Evolutionary conservation across 2,113 vertebrate species (phyloP), one percentile per base, ranked within the genome.

Genomic region (Aix galericulata): DNA sequence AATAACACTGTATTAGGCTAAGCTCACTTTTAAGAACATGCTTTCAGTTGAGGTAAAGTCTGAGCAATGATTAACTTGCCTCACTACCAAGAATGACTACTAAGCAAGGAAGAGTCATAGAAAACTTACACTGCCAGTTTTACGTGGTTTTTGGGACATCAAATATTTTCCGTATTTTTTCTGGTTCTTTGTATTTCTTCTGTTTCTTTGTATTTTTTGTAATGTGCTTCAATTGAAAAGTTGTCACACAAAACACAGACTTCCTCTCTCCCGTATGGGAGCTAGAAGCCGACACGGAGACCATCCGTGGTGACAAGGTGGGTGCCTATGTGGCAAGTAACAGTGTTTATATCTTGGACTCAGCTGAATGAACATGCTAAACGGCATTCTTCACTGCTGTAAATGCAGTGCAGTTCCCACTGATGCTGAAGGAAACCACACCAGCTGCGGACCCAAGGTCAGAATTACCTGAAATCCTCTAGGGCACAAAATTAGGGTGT

Each of bases 391-490:
- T 82, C 44, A 26, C 31, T 9, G 4, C 8, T 44, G 17, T 73
- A 82, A 78, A 69, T 25, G 21, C 50, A 58, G 46, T 40, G 36
- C 34, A 50, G 4, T 27, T 88, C 36, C 40, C 50, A 46, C 27
- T 50, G 78, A 34, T 36, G n/a, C 59, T 74, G 59, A 87, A 77
- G 79, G 48, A 40, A 87, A 38, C 17, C 7, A 20, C 3, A 21
- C 4, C 21, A 77, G 9, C 63, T 73, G 53, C 82, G 81, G 25
- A 58, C 8, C 3, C 4, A 6, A 17, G 0, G 0, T 25, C 67
- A 82, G 53, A 82, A 71, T 80, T 69, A 44, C 31, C 23, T 73
- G 44, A 73, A 87, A 82, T 62, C 8, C 34, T 71, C 11, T 29
- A 32, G 13, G 14, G 3, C 1, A 20, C 66, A 87, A 80, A 15